These are phyloP conservation scores for Hiodon tergisus DNA, from an alignment of 2,113 vertebrate genomes.

Conservation along the genomic window DNA sequence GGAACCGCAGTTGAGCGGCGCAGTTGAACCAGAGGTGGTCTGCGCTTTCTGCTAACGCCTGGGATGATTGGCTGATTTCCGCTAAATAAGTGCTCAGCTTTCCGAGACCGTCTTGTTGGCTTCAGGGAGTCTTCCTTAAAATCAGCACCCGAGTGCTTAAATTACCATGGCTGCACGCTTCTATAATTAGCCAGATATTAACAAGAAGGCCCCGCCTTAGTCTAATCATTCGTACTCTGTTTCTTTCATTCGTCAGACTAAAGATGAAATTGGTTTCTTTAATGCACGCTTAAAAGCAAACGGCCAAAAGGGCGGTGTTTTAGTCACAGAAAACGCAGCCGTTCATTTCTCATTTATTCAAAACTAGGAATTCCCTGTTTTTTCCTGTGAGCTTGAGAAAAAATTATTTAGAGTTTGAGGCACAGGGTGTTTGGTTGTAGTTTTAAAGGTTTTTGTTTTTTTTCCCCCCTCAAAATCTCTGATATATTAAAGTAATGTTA, in stretches of 20 bases:
- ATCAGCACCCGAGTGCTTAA: slow-evolving; percentile 53
- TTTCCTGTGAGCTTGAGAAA: background rate
- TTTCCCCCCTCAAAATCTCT: too few species aligned
- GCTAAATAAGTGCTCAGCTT: slow-evolving; percentile 23
- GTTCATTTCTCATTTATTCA: background rate
- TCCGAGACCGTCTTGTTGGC: slow-evolving; percentile 18
- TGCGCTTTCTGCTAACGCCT: slow-evolving; percentile 2
- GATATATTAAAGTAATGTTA: too few species aligned
- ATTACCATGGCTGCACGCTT: slow-evolving; percentile 54
- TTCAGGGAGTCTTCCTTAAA: slow-evolving; percentile 49
- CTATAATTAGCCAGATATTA: slow-evolving; percentile 71
- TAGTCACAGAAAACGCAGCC: background rate
- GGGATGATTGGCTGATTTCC: slow-evolving; percentile 24
- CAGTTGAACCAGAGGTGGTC: background rate
- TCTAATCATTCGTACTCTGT: slow-evolving; percentile 72
- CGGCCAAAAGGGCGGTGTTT: background rate
- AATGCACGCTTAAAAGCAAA: slow-evolving; percentile 11
- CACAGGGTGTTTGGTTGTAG: too few species aligned
- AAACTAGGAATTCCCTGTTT: background rate
- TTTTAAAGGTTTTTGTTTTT: too few species aligned
- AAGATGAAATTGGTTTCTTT: slow-evolving; percentile 65
- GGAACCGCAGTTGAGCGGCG: background rate
- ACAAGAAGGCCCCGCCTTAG: slow-evolving; percentile 72
- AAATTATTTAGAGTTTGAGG: too few species aligned
- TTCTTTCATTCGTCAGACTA: slow-evolving; percentile 76